phyloP scores from a whole-genome alignment of 1,140 invertebrate genomes.

The Drosophila bifasciata region DNA sequence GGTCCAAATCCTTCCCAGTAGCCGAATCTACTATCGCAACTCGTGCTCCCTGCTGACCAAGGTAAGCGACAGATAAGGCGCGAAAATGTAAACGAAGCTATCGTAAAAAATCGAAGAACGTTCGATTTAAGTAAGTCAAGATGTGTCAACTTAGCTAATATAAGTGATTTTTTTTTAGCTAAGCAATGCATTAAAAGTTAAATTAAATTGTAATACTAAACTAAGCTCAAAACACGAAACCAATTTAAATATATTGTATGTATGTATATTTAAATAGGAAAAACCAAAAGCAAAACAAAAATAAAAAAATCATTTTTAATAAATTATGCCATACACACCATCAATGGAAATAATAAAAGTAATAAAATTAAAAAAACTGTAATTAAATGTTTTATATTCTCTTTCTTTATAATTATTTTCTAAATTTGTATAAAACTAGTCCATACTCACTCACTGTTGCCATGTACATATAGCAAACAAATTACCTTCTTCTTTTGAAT shows the following conservation, averaged over 20 bases:
- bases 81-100: constrained; percentile 12
- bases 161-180: constrained; percentile 79
- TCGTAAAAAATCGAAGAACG: constrained; percentile 28
- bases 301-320: constrained; percentile 58
- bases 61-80: background rate
- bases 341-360: constrained; percentile 60
- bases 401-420: constrained; percentile 9
- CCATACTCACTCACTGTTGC: no score
- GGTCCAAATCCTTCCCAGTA: constrained; percentile 4
- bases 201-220: constrained; percentile 74
- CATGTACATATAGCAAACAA: background rate
- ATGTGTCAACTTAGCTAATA: constrained; percentile 71
- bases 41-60: constrained; percentile 2
- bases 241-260: constrained; percentile 34
- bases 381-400: constrained; percentile 15
- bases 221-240: constrained; percentile 24
- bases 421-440: no score
- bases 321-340: constrained; percentile 70
- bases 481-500: no score
- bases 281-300: constrained; percentile 30
- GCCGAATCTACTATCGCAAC: background rate
- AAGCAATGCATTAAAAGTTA: constrained; percentile 78
- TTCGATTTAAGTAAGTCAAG: constrained; percentile 66
- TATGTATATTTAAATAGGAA: constrained; percentile 76
- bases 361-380: constrained; percentile 41